These are phyloP conservation scores for Drosophila lowei DNA, from an alignment of 1,140 invertebrate genomes.

Conservation along the genomic window DNA sequence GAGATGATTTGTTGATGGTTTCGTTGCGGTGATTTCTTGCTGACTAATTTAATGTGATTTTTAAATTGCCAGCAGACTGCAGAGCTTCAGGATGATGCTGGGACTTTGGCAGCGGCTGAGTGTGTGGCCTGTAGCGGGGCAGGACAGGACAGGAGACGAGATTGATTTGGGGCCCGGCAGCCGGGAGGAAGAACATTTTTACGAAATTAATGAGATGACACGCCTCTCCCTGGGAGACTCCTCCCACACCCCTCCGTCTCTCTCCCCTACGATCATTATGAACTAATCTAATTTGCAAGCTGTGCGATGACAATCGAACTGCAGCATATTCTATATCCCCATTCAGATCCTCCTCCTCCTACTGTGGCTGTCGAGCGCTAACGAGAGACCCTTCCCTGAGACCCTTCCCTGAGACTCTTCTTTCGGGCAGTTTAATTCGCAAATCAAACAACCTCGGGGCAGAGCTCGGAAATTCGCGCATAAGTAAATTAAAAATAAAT, in stretches of 20 bases:
- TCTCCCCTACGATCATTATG: slow-evolving; percentile 41
- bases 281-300: slow-evolving; percentile 65
- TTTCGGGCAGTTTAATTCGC: slow-evolving; percentile 70
- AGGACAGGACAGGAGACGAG: slow-evolving; percentile 22
- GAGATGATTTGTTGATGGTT: slow-evolving; percentile 82
- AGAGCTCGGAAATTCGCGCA: slow-evolving; percentile 68
- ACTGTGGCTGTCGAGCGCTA: slow-evolving; percentile 39
- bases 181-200: slow-evolving; percentile 32
- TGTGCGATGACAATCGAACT: slow-evolving; percentile 58
- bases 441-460: slow-evolving; percentile 78
- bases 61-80: slow-evolving; percentile 67
- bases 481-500: slow-evolving; percentile 82
- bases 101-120: slow-evolving; percentile 31
- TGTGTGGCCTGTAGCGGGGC: slow-evolving; percentile 57
- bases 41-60: slow-evolving; percentile 82
- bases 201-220: slow-evolving; percentile 65
- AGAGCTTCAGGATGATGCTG: too few relatives aligned
- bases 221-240: slow-evolving; percentile 42
- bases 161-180: slow-evolving; percentile 61
- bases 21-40: slow-evolving; percentile 82
- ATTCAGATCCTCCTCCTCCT: neutral
- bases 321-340: neutral
- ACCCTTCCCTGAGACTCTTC: slow-evolving; percentile 20
- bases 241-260: neutral
- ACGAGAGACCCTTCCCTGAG: slow-evolving; percentile 39